phyloP scores from a whole-genome alignment of 2,113 vertebrate genomes.

The Nestor notabilis region DNA sequence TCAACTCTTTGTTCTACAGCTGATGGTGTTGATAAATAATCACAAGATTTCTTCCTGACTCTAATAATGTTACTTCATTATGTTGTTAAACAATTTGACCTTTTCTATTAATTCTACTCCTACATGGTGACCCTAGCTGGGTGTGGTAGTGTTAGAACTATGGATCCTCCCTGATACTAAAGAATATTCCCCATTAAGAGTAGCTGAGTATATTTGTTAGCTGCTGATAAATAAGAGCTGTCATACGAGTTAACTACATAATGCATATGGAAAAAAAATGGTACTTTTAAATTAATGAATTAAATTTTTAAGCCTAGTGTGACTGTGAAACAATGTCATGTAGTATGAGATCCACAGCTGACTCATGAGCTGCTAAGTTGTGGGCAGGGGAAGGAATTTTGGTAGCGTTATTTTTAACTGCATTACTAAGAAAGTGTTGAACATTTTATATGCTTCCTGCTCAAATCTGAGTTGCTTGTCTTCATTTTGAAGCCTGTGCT shows the following conservation, averaged over 20 bases:
- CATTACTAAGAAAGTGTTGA: not conserved
- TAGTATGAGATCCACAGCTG: not conserved
- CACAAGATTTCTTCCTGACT: not conserved
- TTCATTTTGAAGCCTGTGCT: not conserved
- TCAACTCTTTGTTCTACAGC: slow-evolving; percentile 20
- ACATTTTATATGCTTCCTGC: not conserved
- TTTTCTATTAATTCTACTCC: not conserved
- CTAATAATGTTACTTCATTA: not conserved
- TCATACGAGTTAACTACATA: not conserved
- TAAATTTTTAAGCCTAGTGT: not conserved
- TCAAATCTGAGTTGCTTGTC: not conserved
- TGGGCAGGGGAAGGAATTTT: not conserved
- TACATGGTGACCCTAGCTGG: not conserved
- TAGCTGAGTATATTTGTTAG: not conserved
- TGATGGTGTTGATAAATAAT: slow-evolving; percentile 40
- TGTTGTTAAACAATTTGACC: not conserved
- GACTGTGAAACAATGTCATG: not conserved
- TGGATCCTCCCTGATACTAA: not conserved
- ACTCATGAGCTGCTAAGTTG: not conserved
- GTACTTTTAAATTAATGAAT: not conserved
- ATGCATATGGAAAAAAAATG: not conserved
- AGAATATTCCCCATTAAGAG: not conserved
- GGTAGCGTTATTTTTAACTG: not conserved
- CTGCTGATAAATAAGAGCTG: not conserved
- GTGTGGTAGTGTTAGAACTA: not conserved